These are phyloP conservation scores for Solenodon paradoxus DNA, from an alignment of 2,113 vertebrate species.

Conservation along the genomic window DNA sequence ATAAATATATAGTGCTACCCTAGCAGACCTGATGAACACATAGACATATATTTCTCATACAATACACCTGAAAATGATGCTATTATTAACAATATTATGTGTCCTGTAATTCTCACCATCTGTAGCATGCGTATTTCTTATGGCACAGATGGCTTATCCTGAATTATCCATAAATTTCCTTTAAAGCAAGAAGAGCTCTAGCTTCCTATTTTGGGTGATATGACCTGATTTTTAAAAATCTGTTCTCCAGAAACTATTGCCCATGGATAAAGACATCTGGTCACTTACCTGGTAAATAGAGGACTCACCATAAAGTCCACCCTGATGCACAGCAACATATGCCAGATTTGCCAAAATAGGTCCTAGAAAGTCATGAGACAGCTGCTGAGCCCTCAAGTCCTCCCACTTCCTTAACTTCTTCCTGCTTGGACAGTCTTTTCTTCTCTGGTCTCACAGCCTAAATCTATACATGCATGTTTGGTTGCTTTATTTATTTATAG, in stretches of 20 bases:
- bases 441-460: neutral
- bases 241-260: constrained; percentile 40
- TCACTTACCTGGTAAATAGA: constrained; percentile 70
- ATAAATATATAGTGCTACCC: neutral
- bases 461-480: neutral
- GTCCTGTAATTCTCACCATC: constrained; percentile 62
- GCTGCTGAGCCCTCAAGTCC: neutral
- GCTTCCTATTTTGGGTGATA: constrained; percentile 51
- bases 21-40: neutral
- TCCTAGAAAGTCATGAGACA: neutral
- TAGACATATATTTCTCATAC: constrained; percentile 7
- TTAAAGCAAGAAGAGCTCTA: constrained; percentile 44
- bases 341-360: constrained; percentile 8
- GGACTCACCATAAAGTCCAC: neutral
- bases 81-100: constrained; percentile 60
- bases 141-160: constrained; percentile 72
- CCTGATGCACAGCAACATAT: neutral
- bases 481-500: constrained; percentile 18
- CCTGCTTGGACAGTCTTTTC: neutral
- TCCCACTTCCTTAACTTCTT: neutral
- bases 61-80: constrained; percentile 53
- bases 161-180: constrained; percentile 70
- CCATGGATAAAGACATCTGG: constrained; percentile 60
- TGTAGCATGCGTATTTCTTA: constrained; percentile 62
- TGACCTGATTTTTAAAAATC: constrained; percentile 50